These are phyloP conservation scores for Gymnoscopelus braueri DNA, from an alignment of 2,797 vertebrate species.

Conservation along the genomic window DNA sequence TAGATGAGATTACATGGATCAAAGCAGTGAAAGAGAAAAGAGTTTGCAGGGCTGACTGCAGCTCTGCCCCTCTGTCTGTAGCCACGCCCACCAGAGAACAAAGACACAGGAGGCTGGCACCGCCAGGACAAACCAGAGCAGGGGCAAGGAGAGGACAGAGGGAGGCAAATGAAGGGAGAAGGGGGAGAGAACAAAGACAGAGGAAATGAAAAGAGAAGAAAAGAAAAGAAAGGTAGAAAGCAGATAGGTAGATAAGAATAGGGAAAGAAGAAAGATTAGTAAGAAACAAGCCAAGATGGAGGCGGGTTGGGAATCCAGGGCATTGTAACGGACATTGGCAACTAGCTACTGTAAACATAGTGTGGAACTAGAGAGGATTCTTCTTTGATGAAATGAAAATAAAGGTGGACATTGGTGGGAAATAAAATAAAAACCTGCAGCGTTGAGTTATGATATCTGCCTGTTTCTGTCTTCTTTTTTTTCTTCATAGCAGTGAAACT, in stretches of 20 bases:
- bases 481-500: no score
- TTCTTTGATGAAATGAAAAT: constrained; percentile 19
- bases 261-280: no score
- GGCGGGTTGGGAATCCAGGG: no score
- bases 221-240: not conserved
- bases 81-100: constrained; percentile 71
- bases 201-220: not conserved
- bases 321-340: no score
- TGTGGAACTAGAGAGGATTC: no score
- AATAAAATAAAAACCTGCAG: no score
- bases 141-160: constrained; percentile 29
- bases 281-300: no score
- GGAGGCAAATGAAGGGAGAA: constrained; percentile 38
- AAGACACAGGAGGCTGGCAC: constrained; percentile 67
- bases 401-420: not conserved
- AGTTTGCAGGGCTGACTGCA: constrained; percentile 40
- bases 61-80: constrained; percentile 60
- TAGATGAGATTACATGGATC: constrained; percentile 59
- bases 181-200: constrained; percentile 36
- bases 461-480: no score
- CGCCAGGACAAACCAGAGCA: constrained; percentile 33
- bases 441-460: no score
- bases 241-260: no score
- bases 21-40: constrained; percentile 43
- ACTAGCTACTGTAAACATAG: no score